These are phyloP conservation scores for Protobothrops flavoviridis DNA, from an alignment of 2,113 vertebrate species.

Conservation along the genomic window DNA sequence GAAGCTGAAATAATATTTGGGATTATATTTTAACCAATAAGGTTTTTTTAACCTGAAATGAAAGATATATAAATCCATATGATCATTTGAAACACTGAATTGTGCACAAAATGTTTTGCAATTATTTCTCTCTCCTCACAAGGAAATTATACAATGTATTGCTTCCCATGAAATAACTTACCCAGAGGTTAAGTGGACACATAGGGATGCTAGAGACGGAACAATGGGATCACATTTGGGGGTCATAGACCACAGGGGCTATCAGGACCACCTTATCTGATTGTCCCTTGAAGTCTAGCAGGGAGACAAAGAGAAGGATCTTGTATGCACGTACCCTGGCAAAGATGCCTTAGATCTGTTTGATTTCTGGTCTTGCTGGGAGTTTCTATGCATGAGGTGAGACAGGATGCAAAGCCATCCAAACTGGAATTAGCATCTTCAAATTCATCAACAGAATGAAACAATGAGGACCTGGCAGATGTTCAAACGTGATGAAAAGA, in stretches of 20 bases:
- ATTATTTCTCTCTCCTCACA: neutral
- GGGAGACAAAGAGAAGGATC: neutral
- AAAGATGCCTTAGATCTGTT: neutral
- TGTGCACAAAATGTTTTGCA: neutral
- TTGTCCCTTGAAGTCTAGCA: too few relatives aligned
- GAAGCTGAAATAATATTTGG: too few relatives aligned
- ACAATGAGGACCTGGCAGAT: neutral
- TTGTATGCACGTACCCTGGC: neutral
- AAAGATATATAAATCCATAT: too few relatives aligned
- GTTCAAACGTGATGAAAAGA: conserved; percentile 39
- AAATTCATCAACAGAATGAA: neutral
- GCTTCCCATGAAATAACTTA: neutral
- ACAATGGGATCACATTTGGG: too few relatives aligned
- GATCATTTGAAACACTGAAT: too few relatives aligned
- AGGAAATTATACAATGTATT: neutral
- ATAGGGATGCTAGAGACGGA: too few relatives aligned
- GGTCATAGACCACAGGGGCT: too few relatives aligned
- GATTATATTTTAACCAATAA: too few relatives aligned
- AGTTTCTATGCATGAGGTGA: conserved; percentile 43
- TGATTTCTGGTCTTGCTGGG: neutral
- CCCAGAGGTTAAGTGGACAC: neutral
- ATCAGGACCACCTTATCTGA: too few relatives aligned
- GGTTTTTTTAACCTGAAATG: too few relatives aligned
- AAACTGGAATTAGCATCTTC: neutral
- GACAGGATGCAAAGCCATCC: neutral